Evolutionary conservation across 2,888 invertebrate genomes (phyloP), one percentile per base, ranked within the genome.

Genomic region (Aphodius sticticus): DNA sequence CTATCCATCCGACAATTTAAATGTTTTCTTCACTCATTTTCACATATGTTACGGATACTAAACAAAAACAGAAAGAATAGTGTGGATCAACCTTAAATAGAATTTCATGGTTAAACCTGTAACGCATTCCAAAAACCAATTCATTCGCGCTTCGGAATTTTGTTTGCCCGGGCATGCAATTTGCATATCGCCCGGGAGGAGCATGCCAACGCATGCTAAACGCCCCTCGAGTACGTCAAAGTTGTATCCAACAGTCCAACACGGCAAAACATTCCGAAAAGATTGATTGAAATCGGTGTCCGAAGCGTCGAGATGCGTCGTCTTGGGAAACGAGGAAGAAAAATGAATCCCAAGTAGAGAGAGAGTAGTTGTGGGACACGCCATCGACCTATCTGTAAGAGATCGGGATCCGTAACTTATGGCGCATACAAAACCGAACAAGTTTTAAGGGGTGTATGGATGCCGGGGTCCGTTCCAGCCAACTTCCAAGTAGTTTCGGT

Each of bases 221-320:
- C 53, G 53, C 9, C 53, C 53, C 53, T 9, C 53, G 53, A 53
- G 12, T 12, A 53, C 53, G 53, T 53, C 53, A 53, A 53, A 53
- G 53, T 53, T 53, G 53, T 53, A 53, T 53, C 53, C 53, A 12
- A 12, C 53, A 9, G 53, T 53, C 53, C 53, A 5, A 53, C 53
- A 37, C 78, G 78, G 75, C 78, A 78, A 79, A 79, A 76, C 76
- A 76, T 79, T 72, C 71, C 71, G 72, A 69, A 71, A 79, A 79
- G 79, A 79, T 79, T 79, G 79, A 79, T 79, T 76, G 74, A 75
- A 77, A 74, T 75, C 35, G 69, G 77, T 75, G 77, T 69, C 77
- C 53, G 53, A 74, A 72, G 76, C 69, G 70, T 69, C 69, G 70
- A 77, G 69, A 74, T 77, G 70, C 72, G 74, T 79, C 72, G 74